A percentile compares a stretch with the other conserved stretches of the same genome.
Conservation (phyloP, 2,113 vertebrate genomes). For the Enhydra lutris region DNA sequence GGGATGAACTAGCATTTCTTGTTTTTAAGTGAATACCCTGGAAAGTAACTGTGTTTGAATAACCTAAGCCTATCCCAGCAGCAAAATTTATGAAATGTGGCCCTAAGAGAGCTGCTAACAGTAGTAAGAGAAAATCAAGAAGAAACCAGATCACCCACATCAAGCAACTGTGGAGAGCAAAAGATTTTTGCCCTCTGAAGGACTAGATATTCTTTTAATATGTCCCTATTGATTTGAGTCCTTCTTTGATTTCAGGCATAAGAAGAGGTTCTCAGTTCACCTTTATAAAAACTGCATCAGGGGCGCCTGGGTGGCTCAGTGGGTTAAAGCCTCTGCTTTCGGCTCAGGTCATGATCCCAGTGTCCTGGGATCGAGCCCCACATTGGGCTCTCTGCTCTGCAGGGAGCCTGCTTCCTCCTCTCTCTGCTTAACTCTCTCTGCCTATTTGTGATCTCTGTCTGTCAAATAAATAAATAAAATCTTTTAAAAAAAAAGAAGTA, state of each 20-base stretch:
- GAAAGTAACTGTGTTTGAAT: background rate
- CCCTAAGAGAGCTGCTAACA: background rate
- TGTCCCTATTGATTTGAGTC: background rate
- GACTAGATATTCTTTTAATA: background rate
- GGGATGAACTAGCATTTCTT: background rate
- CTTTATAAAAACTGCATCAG: background rate
- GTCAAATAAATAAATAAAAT: no score
- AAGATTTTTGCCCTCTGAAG: background rate
- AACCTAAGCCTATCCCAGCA: background rate
- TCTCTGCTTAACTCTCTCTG: no score
- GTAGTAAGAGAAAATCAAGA: background rate
- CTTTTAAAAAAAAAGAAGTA: no score
- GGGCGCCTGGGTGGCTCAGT: no score
- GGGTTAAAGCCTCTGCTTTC: no score
- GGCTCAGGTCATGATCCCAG: no score
- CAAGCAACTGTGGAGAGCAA: background rate
- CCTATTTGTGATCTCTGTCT: no score
- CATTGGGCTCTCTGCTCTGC: no score
- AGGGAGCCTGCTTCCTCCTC: no score
- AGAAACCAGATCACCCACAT: background rate
- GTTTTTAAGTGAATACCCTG: background rate
- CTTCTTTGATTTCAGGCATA: background rate
- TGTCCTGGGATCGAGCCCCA: no score
- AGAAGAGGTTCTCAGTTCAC: background rate
- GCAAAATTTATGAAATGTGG: background rate